A percentile compares a stretch with the other conserved stretches of the same genome.
Conservation (phyloP, 2,113 vertebrate species). For the Prinia subflava region DNA sequence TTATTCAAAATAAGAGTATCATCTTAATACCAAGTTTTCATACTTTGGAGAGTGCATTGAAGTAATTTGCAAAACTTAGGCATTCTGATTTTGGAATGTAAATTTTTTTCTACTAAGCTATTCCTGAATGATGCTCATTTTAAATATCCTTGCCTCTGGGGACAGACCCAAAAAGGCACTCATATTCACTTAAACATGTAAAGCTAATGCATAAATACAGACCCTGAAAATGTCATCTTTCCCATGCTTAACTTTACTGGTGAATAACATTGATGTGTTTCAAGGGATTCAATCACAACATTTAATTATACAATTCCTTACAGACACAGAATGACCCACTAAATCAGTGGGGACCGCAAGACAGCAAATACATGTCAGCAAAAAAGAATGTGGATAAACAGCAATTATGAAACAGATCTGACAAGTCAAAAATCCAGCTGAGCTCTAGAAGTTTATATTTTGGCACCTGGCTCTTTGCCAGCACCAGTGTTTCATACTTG, state of each 20-base stretch:
- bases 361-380: constrained; percentile 34
- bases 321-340: background rate
- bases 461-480: constrained; percentile 43
- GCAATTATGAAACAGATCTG: constrained; percentile 44
- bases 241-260: background rate
- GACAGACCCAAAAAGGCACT: background rate
- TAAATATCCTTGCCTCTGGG: background rate
- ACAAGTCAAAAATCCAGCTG: constrained; percentile 43
- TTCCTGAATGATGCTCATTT: background rate
- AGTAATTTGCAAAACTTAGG: background rate
- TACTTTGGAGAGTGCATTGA: background rate
- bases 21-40: background rate
- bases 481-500: constrained; percentile 20
- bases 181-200: background rate
- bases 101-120: background rate
- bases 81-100: background rate
- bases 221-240: constrained; percentile 1
- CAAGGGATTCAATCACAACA: constrained; percentile 26
- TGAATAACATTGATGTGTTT: background rate
- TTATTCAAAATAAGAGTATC: background rate
- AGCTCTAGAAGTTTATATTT: constrained; percentile 35
- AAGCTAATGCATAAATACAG: background rate
- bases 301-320: constrained; percentile 29
- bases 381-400: constrained; percentile 65
- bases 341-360: background rate